Evolutionary conservation across 2,113 vertebrate genomes (phyloP), one percentile per base, ranked within the genome.

Genomic region (Scartelaos histophorus): DNA sequence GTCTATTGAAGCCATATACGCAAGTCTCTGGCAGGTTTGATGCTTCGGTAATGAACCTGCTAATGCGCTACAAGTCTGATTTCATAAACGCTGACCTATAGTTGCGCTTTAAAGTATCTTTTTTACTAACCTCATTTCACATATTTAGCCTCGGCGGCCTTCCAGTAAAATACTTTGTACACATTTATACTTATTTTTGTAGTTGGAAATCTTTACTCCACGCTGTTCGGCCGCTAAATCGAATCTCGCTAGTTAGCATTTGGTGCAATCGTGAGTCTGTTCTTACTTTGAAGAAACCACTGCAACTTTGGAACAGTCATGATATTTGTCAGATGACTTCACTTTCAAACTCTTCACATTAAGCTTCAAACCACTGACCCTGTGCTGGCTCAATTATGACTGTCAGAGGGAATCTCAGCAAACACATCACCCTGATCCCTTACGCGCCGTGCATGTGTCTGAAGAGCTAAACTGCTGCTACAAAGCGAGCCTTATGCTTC

Each of bases 1-100:
- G 90, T 95, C 87, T 94, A 96, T 97, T 94, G 94, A 96, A 96
- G 92, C 94, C 95, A 96, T 95, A 94, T 10, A 58, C 24, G 94
- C 94, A 92, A 89, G 86, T 93, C 92, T 91, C 91, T 94, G 94
- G 96, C 95, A 94, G 88, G 91, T 93, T 89, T 78, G 80, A 85
- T 72, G 71, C 84, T 85, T 86, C 66, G 66, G 85, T 91, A 90
- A 92, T 92, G 87, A 92, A 91, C 85, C 85, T 88, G 83, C 89
- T 79, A 85, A 85, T 90, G 80, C 85, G 84, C 75, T 73, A 78
- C 83, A 73, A 75, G 84, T 73, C 82, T 85, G 84, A 86, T 91
- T 88, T 91, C 80, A 84, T 82, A 88, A 79, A 77, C 78, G 76
- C 78, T 84, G 86, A 67, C 78, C 69, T 68, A 43, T 82, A 70